Conservation (phyloP, 2,797 vertebrate species). For the Phoebastria nigripes region DNA sequence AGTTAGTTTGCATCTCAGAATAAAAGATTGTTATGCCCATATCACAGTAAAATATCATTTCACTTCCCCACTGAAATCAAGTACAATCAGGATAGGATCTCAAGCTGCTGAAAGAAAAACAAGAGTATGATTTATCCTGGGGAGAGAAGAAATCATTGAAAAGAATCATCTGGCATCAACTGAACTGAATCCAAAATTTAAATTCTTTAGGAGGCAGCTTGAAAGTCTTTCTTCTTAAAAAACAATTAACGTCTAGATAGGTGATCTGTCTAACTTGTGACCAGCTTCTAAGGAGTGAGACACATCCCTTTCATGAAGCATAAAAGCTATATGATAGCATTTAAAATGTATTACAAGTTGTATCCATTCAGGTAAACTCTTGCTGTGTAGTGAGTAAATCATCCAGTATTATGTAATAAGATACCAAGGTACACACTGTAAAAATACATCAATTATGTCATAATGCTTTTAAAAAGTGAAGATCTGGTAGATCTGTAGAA, state of each 20-base stretch:
- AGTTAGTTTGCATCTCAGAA: background rate
- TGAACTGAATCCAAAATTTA: conserved; percentile 28
- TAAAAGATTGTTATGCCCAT: background rate
- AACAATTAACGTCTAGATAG: conserved; percentile 49
- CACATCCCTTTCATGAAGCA: conserved; percentile 52
- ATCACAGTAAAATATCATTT: conserved; percentile 21
- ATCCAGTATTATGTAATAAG: conserved; percentile 55
- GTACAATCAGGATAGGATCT: conserved; percentile 60
- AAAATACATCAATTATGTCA: conserved; percentile 69
- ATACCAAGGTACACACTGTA: conserved; percentile 67
- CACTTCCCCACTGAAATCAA: conserved; percentile 57
- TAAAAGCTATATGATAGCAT: conserved; percentile 68
- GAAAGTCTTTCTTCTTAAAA: conserved; percentile 44
- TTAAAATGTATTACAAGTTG: conserved; percentile 61
- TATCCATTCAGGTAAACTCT: conserved; percentile 64
- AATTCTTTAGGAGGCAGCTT: conserved; percentile 56
- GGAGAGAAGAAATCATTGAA: conserved; percentile 44
- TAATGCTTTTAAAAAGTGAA: conserved; percentile 68
- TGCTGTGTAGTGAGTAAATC: conserved; percentile 54
- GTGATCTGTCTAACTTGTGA: conserved; percentile 48
- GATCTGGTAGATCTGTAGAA: conserved; percentile 53
- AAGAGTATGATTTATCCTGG: conserved; percentile 32
- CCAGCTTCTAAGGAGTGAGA: conserved; percentile 65
- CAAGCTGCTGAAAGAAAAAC: conserved; percentile 33
- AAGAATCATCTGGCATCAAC: conserved; percentile 49